phyloP scores from a whole-genome alignment of 2,888 invertebrate species.

The Lochmaea crataegi region DNA sequence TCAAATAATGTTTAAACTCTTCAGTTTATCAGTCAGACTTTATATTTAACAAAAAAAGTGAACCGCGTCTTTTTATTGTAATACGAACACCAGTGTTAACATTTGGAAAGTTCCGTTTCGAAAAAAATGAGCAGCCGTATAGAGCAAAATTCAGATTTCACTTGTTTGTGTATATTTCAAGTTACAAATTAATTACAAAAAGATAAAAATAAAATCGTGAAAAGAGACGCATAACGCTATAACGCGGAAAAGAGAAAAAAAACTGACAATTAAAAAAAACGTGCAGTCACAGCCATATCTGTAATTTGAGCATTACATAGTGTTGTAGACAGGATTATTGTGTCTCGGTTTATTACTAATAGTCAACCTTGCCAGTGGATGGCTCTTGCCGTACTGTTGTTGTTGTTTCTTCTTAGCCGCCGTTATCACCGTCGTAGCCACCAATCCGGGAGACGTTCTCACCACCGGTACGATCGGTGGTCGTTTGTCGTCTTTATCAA shows the following conservation, averaged over 20 bases:
- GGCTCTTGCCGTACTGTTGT: constrained; percentile 91
- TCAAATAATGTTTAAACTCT: background rate
- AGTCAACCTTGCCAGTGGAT: constrained; percentile 86
- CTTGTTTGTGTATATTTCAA: constrained; percentile 28
- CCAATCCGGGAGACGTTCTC: constrained; percentile 65
- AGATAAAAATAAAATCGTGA: no score
- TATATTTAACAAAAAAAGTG: no score
- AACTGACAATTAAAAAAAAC: constrained; percentile 45
- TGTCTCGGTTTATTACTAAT: constrained; percentile 78
- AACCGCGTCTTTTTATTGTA: no score
- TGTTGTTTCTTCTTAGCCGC: constrained; percentile 82
- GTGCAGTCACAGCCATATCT: constrained; percentile 59
- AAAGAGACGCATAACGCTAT: background rate
- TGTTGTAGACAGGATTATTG: constrained; percentile 89
- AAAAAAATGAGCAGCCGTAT: constrained; percentile 30
- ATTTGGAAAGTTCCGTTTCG: background rate
- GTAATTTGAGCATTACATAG: constrained; percentile 76
- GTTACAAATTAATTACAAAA: constrained; percentile 24
- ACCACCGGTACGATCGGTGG: constrained; percentile 66
- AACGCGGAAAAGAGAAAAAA: constrained; percentile 9
- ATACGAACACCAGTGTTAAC: no score
- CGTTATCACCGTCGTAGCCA: constrained; percentile 76
- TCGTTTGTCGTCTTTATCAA: constrained; percentile 57
- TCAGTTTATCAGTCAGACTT: no score
- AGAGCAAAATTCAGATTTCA: constrained; percentile 25